Evolutionary conservation across 2,113 vertebrate species (phyloP).

Genomic region (Cryptotis parvus): DNA sequence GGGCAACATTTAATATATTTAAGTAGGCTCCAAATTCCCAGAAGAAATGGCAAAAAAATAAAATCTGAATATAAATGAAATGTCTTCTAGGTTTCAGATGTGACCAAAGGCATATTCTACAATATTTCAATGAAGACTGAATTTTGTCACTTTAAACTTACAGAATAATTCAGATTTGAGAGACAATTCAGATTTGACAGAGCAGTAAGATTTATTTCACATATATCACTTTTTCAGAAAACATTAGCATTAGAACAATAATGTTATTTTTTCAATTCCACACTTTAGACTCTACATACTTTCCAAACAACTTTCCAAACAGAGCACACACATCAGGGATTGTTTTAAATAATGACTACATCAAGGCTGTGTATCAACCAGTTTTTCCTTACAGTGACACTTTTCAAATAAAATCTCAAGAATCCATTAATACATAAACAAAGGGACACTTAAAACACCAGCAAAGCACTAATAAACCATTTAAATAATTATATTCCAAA

Average conservation of each 20-base stretch:
- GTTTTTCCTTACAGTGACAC: not conserved
- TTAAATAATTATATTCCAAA: conserved; percentile 11
- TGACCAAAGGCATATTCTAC: not conserved
- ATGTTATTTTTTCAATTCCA: not conserved
- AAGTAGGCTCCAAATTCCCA: not conserved
- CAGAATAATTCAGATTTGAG: conserved; percentile 13
- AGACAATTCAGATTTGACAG: not conserved
- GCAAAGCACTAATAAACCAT: conserved; percentile 9
- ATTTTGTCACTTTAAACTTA: conserved; percentile 19
- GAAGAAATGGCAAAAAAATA: conserved; percentile 9
- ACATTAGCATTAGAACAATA: not conserved
- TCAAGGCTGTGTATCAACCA: not conserved
- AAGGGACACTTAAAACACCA: too few species aligned
- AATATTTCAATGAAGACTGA: conserved; percentile 5
- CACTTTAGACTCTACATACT: not conserved
- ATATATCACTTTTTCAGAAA: not conserved
- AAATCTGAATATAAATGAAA: not conserved
- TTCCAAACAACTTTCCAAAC: conserved; percentile 18
- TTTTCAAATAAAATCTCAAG: not conserved
- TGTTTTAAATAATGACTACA: not conserved
- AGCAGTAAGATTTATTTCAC: not conserved
- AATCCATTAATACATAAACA: too few species aligned
- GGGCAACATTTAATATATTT: not conserved
- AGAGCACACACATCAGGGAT: not conserved
- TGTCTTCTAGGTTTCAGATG: not conserved